Evolutionary conservation across 2,797 vertebrate species (phyloP).

Genomic region (Ptychadena robeensis): DNA sequence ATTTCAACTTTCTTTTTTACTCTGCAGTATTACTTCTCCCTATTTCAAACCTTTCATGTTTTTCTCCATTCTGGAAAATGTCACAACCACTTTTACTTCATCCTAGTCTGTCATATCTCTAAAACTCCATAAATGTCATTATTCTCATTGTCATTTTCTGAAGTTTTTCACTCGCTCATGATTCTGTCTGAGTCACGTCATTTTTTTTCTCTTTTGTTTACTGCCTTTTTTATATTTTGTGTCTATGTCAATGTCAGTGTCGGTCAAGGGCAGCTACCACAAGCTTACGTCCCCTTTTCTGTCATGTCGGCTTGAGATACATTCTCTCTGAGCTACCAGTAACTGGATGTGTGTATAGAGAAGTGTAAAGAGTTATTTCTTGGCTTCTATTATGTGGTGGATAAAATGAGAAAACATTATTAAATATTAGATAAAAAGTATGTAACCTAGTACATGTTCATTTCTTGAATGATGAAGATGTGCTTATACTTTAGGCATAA

Average conservation of each 20-base stretch:
- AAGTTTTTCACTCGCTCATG: constrained; percentile 24
- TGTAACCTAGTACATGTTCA: not conserved
- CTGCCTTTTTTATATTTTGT: constrained; percentile 39
- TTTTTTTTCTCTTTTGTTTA: constrained; percentile 37
- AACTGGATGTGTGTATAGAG: not conserved
- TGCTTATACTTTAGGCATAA: not conserved
- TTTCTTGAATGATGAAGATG: not conserved
- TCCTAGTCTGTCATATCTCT: constrained; percentile 43
- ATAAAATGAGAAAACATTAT: not conserved
- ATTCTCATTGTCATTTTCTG: constrained; percentile 50
- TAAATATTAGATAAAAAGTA: not conserved
- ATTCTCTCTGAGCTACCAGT: not conserved
- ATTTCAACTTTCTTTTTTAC: not conserved
- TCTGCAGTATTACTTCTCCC: constrained; percentile 1
- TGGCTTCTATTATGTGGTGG: not conserved
- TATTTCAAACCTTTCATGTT: constrained; percentile 48
- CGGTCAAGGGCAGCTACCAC: constrained; percentile 18
- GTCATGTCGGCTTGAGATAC: not conserved
- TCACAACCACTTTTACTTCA: constrained; percentile 47
- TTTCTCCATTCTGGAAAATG: constrained; percentile 29
- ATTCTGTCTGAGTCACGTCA: constrained; percentile 23
- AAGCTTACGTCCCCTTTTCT: not conserved
- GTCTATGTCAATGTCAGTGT: constrained; percentile 30
- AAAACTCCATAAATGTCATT: constrained; percentile 45
- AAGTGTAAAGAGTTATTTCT: not conserved